phyloP scores from a whole-genome alignment of 1,140 invertebrate species.

The Hypothenemus hampei region DNA sequence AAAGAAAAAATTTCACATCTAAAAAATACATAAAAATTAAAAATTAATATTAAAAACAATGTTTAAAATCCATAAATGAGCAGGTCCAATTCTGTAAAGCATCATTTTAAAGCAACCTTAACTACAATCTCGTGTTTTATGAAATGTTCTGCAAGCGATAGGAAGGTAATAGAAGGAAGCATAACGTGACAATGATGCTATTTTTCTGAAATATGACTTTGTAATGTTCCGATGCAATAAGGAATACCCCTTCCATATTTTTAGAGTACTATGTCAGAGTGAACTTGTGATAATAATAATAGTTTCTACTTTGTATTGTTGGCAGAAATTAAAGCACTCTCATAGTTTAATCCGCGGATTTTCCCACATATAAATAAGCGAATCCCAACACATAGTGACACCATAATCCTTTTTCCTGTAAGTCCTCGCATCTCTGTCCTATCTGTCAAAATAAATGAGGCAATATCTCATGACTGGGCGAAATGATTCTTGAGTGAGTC shows the following conservation, averaged over 20 bases:
- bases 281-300: not conserved
- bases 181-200: constrained; percentile 18
- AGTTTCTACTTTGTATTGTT: not conserved
- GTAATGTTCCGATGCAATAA: constrained; percentile 5
- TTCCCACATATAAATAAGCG: constrained; percentile 6
- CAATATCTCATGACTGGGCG: not conserved
- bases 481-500: not conserved
- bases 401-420: constrained; percentile 4
- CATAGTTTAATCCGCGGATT: not conserved
- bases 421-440: not conserved
- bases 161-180: constrained; percentile 19
- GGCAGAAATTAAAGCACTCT: not conserved
- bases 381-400: not conserved
- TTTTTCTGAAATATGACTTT: constrained; percentile 13
- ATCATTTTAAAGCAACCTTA: no score
- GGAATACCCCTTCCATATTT: not conserved
- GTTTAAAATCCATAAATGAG: no score
- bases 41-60: no score
- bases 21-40: no score
- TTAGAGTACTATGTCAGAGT: not conserved
- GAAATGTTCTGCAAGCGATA: constrained; percentile 12
- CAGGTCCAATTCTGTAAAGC: no score
- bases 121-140: constrained; percentile 9
- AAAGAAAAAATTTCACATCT: no score
- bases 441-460: constrained; percentile 10